Base-by-base conservation (phyloP, 2,888 invertebrate genomes). In the Tryphoninae sp. region DNA sequence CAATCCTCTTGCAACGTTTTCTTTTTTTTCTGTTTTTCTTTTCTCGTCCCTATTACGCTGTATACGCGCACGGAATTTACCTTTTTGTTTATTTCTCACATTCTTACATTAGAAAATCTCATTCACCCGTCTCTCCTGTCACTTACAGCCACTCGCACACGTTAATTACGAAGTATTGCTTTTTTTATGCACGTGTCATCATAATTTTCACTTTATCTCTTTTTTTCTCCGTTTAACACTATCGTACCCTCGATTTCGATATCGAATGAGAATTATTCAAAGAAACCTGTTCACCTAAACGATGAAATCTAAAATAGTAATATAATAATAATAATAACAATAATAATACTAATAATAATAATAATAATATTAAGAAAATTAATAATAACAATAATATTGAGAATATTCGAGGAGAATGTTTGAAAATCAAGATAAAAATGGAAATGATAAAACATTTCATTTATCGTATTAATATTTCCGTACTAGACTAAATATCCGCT, bases 131-230 rank as follows among this genome's bases (percentile, higher is more conserved):
- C 53, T 55, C 55, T 45, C 67, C 71, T 71, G 65, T 58, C 71
- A 72, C 74, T 58, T 59, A 55, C 84, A 87, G 83, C 87, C 88
- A 86, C 86, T 88, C 86, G 84, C 82, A 81, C 85, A 89, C 87
- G 87, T 87, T 90, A 94, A 94, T 94, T 95, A 95, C 94, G 94
- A 94, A 94, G 95, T 95, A 95, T 95, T 95, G 95, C 95, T 95
- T 95, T 93, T 93, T 94, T 95, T 94, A 94, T 95, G 94, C 82
- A 79, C 78, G 76, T 58, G 53, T 72, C 67, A 78, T 64, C 81
- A 62, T 64, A 53, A 58, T 80, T 62, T 74, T 75, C 53, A 62
- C 62, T 51, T 69, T 59, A 62, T 65, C 7, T 45, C 33, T 45
- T 9, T 16, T 33, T 33, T 33, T 33, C 33, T 33, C 6, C 7